Conservation (phyloP, 2,888 invertebrate genomes). For the Sinotaia quadrata region DNA sequence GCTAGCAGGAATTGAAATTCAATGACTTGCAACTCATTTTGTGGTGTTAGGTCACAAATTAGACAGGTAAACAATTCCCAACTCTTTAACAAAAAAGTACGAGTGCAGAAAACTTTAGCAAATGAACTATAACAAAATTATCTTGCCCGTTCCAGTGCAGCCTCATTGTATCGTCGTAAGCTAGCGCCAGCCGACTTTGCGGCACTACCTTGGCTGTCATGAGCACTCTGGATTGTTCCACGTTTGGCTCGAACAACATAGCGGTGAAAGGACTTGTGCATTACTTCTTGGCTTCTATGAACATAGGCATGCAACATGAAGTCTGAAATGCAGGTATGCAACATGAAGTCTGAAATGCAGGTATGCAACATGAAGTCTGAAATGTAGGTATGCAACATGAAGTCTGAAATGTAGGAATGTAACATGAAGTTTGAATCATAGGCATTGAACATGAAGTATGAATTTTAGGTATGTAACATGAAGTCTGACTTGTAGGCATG, state of each 20-base stretch:
- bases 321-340: not conserved
- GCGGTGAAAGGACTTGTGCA: constrained; percentile 88
- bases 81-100: too few relatives aligned
- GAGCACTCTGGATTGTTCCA: constrained; percentile 82
- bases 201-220: constrained; percentile 78
- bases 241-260: constrained; percentile 89
- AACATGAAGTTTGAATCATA: too few relatives aligned
- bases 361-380: not conserved
- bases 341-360: not conserved
- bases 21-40: too few relatives aligned
- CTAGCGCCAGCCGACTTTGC: constrained; percentile 87
- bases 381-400: not conserved
- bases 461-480: too few relatives aligned
- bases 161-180: constrained; percentile 85
- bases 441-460: too few relatives aligned
- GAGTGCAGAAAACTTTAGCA: too few relatives aligned
- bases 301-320: not conserved
- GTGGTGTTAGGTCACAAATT: too few relatives aligned
- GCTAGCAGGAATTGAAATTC: too few relatives aligned
- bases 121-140: too few relatives aligned
- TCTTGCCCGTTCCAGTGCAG: constrained; percentile 80
- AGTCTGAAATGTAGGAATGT: not conserved
- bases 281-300: constrained; percentile 74
- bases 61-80: too few relatives aligned
- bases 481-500: too few relatives aligned